A percentile compares a stretch with the other conserved stretches of the same genome.
These are phyloP conservation scores for Ardeotis arabs DNA, from an alignment of 2,113 vertebrate species.

Conservation along the genomic window DNA sequence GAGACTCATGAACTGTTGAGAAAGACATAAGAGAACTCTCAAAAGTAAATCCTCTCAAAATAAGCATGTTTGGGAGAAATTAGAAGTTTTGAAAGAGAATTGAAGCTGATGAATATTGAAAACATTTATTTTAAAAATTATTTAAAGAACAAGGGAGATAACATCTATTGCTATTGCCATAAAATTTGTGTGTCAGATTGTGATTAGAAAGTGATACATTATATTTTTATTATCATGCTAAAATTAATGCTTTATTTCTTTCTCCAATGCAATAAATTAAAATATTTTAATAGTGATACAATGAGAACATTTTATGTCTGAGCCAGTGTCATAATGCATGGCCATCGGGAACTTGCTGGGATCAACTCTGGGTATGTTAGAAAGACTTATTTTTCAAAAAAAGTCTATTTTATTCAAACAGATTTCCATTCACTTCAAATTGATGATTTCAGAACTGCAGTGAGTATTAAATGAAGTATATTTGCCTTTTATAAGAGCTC, in stretches of 20 bases:
- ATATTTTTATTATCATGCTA: background rate
- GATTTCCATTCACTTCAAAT: background rate
- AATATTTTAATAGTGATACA: background rate
- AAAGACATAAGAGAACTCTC: background rate
- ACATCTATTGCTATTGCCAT: rapidly evolving
- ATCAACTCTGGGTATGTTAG: background rate
- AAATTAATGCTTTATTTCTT: conserved; percentile 9
- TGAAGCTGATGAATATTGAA: background rate
- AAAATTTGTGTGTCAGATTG: background rate
- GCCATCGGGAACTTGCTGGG: background rate
- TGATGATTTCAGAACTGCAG: background rate
- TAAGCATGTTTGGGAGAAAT: background rate
- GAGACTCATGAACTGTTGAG: background rate
- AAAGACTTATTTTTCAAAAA: background rate
- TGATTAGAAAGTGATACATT: background rate
- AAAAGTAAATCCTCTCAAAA: background rate
- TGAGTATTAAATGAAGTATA: background rate
- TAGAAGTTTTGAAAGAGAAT: background rate
- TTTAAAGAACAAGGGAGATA: background rate
- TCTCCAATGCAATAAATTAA: background rate
- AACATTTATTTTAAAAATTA: background rate
- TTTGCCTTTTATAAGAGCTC: background rate
- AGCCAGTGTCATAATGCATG: background rate
- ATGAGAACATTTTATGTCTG: background rate
- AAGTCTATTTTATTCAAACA: background rate